These are phyloP conservation scores for Andrena marginata DNA, from an alignment of 2,888 invertebrate genomes.

Conservation along the genomic window DNA sequence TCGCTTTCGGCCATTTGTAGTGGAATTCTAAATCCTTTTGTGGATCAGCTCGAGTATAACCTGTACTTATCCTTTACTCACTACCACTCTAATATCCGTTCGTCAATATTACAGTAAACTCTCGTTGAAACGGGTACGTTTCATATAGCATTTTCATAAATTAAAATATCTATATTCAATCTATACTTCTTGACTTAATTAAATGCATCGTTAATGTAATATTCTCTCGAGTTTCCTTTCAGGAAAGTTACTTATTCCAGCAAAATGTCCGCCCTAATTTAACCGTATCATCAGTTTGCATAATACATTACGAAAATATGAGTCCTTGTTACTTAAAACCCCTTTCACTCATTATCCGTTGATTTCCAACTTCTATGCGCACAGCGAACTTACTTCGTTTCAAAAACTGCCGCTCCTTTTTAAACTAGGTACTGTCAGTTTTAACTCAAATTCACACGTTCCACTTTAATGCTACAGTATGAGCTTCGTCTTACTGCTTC, in stretches of 20 bases:
- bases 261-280: background rate
- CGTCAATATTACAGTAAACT: background rate
- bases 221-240: background rate
- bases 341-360: background rate
- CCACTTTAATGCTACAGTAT: conserved; percentile 88
- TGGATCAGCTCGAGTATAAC: background rate
- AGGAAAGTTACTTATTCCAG: background rate
- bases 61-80: background rate
- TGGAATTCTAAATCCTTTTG: background rate
- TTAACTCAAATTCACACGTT: background rate
- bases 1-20: background rate
- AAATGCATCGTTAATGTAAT: background rate
- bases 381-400: background rate
- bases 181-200: background rate
- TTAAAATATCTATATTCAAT: conserved; percentile 5
- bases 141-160: background rate
- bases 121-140: too few species aligned
- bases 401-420: background rate
- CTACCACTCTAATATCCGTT: background rate
- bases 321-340: background rate
- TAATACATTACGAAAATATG: background rate
- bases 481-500: conserved; percentile 97
- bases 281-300: background rate
- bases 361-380: background rate
- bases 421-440: background rate